phyloP scores from a whole-genome alignment of 2,888 invertebrate species.

The Elysia crispata region DNA sequence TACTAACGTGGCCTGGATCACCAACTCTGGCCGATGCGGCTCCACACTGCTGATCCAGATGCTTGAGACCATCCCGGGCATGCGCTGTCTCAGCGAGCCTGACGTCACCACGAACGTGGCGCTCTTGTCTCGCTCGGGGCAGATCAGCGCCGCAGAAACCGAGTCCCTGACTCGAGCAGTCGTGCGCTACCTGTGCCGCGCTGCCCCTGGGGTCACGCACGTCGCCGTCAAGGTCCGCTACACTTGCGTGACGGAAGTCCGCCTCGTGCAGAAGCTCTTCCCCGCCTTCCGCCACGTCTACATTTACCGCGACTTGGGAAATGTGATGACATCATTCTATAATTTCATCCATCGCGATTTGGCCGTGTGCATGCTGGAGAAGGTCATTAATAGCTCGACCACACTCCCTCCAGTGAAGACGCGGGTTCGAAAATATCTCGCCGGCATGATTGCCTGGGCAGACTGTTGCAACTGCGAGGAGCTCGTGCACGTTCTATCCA shows the following conservation, averaged over 20 bases:
- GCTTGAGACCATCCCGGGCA: conserved; percentile 56
- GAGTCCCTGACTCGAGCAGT: not conserved
- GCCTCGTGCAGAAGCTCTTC: conserved; percentile 42
- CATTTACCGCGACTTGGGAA: conserved; percentile 55
- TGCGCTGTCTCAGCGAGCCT: conserved; percentile 55
- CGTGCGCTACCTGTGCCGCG: conserved; percentile 52
- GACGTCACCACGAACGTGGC: conserved; percentile 55
- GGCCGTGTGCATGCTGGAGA: conserved; percentile 37
- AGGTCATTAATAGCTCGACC: conserved; percentile 30
- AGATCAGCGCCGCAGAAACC: too few relatives aligned
- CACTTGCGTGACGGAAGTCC: conserved; percentile 48
- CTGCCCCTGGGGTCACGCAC: conserved; percentile 39
- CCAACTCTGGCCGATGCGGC: conserved; percentile 63
- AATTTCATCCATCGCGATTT: conserved; percentile 47
- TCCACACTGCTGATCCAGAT: conserved; percentile 58
- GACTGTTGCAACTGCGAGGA: not conserved
- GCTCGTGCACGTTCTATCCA: not conserved
- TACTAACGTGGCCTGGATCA: conserved; percentile 53
- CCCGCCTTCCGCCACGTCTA: conserved; percentile 55
- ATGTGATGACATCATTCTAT: conserved; percentile 53
- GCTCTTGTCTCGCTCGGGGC: not conserved
- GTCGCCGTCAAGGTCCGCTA: conserved; percentile 55
- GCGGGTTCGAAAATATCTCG: not conserved
- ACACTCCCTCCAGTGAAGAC: not conserved
- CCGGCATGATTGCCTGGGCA: conserved; percentile 14